phyloP scores from a whole-genome alignment of 2,888 invertebrate genomes.

The Calameuta pallipes region DNA sequence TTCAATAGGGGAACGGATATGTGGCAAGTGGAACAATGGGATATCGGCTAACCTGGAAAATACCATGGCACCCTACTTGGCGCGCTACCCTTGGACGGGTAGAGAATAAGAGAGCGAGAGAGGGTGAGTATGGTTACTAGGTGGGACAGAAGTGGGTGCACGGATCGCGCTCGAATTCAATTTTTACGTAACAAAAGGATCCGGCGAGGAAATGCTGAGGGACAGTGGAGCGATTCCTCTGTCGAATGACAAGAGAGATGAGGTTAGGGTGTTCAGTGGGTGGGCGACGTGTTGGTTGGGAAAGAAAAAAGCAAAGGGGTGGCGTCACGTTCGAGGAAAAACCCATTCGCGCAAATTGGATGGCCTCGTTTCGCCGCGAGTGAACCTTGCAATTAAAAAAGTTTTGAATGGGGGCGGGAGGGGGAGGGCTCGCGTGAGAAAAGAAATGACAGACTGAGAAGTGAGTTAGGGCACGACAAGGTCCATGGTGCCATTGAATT shows the following conservation, averaged over 20 bases:
- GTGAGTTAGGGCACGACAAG: conserved; percentile 18
- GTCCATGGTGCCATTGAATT: conserved; percentile 4
- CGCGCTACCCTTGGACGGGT: not conserved
- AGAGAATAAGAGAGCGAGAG: not conserved
- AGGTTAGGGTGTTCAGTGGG: not conserved
- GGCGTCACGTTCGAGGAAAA: conserved; percentile 49
- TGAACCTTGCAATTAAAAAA: conserved; percentile 61
- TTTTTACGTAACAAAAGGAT: conserved; percentile 32
- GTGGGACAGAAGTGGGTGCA: not conserved
- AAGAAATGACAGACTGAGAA: conserved; percentile 12
- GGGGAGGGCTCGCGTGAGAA: conserved; percentile 8
- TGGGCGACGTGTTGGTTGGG: conserved; percentile 8
- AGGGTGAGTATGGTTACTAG: not conserved
- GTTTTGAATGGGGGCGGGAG: conserved; percentile 45
- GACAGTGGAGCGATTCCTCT: conserved; percentile 20
- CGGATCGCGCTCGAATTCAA: conserved; percentile 32
- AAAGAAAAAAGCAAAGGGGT: conserved; percentile 16
- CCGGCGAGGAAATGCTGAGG: conserved; percentile 21
- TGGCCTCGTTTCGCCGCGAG: conserved; percentile 45
- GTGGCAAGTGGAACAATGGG: not conserved
- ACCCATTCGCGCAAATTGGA: conserved; percentile 62
- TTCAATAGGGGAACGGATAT: not conserved
- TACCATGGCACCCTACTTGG: not conserved
- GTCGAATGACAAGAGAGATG: not conserved
- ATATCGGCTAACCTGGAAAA: not conserved